These are phyloP conservation scores for Macrobrachium nipponense DNA, from an alignment of 1,140 invertebrate species.

Conservation along the genomic window DNA sequence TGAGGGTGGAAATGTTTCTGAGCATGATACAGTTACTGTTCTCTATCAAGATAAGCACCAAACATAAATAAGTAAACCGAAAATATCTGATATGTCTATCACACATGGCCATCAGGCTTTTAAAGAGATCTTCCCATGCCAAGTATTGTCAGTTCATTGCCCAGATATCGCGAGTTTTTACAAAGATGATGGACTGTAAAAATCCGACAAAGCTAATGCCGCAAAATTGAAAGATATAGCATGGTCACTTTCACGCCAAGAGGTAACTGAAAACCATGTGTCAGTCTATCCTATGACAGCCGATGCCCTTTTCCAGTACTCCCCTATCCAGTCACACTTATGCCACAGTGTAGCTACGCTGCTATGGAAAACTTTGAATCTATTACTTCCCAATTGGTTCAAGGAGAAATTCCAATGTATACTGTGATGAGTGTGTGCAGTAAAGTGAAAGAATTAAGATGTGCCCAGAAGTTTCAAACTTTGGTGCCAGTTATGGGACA, in stretches of 20 bases:
- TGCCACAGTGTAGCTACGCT: conserved; percentile 20
- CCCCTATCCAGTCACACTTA: conserved; percentile 28
- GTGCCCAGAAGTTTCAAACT: no score
- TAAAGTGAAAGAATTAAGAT: no score
- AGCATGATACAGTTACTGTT: background rate
- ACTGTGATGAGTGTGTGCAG: background rate
- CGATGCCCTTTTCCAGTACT: conserved; percentile 16
- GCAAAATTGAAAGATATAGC: conserved; percentile 6
- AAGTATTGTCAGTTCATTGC: conserved; percentile 12
- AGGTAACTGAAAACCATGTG: background rate
- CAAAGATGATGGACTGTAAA: background rate
- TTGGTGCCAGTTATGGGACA: no score
- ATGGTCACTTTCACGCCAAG: conserved; percentile 15
- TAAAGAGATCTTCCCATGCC: conserved; percentile 13
- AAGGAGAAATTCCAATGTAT: no score
- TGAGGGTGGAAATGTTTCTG: conserved; percentile 15
- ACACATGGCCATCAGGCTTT: conserved; percentile 31
- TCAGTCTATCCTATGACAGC: conserved; percentile 21
- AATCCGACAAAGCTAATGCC: background rate
- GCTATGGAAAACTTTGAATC: conserved; percentile 21
- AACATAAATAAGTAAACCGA: no score
- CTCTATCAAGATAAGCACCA: no score
- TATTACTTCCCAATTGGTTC: background rate
- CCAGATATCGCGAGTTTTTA: conserved; percentile 2
- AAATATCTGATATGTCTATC: no score